Base-by-base conservation (phyloP, 1,140 invertebrate genomes). In the Zaprionus gabonicus region DNA sequence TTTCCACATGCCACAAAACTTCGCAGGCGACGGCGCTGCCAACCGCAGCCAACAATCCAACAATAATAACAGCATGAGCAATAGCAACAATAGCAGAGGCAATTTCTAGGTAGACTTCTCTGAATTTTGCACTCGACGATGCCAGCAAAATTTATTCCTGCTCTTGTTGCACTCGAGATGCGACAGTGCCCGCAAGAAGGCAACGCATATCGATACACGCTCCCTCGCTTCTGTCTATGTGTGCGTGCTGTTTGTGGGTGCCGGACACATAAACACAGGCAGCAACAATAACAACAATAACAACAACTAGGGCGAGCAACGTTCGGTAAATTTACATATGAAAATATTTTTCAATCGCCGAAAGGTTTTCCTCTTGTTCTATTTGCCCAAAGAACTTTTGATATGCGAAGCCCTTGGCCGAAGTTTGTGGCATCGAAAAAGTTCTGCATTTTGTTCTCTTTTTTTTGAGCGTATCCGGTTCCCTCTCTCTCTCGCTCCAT, bases 1-100 rank as follows among this genome's bases (percentile, higher is more conserved):
- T 90, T 90, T 90, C 71, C 80, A 86, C 80, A 86, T 87, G 83
- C 83, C 81, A 85, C 79, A 90, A 85, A 78, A 90, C 80, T 90
- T 74, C 65, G 72, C 81, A 85, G 71, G 66, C 81, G 66, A 86
- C 65, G 59, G 46, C 44, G 36, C 51, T 53, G 63, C 74, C 49
- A 70, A 75, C 76, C 70, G 59, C 76, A 78, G 70, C 51, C 57
- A 72, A 57, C 41, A 70, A 66, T 59, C 34, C 60, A 72, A 56
- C 74, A 67, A 57, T 65, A 78, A 66, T 57, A 76, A 63, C 36
- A 70, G 75, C 74, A 67, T 46, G 65, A 78, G 58, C 53, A 76
- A 41, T 41, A 41, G 38, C 38, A 41, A 41, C 15, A 41, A 41
- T 41, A 41, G n/a, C 38, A 41, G 15, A 41, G 38, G 63, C 25